Conservation (phyloP, 2,797 vertebrate genomes). For the Mormyrops boulengeri region DNA sequence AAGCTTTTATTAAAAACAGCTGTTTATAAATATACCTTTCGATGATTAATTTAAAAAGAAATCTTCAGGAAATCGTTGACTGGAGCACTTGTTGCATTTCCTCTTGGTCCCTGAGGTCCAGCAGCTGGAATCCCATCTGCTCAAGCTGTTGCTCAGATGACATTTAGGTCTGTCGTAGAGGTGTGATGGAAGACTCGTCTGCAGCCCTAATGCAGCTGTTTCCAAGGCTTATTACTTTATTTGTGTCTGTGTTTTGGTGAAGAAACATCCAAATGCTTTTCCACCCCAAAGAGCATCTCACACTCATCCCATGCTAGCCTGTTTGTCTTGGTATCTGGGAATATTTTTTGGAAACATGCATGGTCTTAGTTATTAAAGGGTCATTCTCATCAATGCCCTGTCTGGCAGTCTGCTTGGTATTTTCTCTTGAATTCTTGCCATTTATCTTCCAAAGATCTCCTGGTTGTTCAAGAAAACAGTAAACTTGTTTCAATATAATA, state of each 20-base stretch:
- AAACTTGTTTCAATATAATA: neutral
- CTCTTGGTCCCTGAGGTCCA: neutral
- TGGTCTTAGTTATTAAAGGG: neutral
- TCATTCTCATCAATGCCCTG: conserved; percentile 17
- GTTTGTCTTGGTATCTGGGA: conserved; percentile 23
- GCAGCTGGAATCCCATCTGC: neutral
- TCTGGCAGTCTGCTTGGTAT: neutral
- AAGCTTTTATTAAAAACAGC: neutral
- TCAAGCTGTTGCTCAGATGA: neutral
- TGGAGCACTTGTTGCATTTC: neutral
- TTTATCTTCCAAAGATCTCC: neutral
- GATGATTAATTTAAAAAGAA: neutral
- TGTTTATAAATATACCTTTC: neutral
- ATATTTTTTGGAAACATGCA: conserved; percentile 6
- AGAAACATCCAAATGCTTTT: neutral
- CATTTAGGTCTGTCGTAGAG: neutral
- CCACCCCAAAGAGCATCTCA: neutral
- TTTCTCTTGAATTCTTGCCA: neutral
- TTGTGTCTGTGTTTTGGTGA: neutral
- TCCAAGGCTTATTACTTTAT: neutral
- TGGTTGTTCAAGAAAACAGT: neutral
- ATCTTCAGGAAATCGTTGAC: neutral
- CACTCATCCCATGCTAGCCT: neutral
- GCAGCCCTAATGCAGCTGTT: neutral
- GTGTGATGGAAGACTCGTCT: neutral